These are phyloP conservation scores for Hyppa rectilinea DNA, from an alignment of 2,888 invertebrate genomes.

Conservation along the genomic window DNA sequence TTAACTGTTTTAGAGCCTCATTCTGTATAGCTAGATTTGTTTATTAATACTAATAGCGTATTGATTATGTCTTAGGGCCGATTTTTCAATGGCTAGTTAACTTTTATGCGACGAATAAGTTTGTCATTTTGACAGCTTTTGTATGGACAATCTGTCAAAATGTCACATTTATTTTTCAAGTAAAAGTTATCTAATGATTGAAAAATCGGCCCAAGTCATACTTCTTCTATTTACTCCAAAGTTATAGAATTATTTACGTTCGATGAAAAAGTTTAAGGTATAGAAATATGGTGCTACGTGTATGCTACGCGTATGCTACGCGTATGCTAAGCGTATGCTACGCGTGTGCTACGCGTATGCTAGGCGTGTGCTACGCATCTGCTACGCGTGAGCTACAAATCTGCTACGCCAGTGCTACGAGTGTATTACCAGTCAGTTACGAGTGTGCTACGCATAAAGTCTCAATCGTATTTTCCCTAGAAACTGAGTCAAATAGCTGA, in stretches of 20 bases:
- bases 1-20: not conserved
- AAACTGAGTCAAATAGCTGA: not conserved
- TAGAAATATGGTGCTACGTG: not conserved
- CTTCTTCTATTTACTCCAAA: not conserved
- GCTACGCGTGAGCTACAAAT: not conserved
- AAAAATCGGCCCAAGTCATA: no score
- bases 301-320: not conserved
- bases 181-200: no score
- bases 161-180: no score
- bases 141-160: no score
- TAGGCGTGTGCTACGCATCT: not conserved
- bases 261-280: not conserved
- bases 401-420: not conserved
- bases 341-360: not conserved
- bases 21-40: not conserved
- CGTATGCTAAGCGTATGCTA: not conserved
- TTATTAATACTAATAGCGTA: not conserved
- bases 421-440: not conserved
- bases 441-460: not conserved
- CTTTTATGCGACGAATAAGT: no score
- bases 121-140: no score
- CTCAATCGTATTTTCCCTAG: slow-evolving; percentile 1
- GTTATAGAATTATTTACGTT: not conserved
- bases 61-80: not conserved
- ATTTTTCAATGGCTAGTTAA: no score